phyloP scores from a whole-genome alignment of 2,113 vertebrate genomes.

The Willisornis vidua region DNA sequence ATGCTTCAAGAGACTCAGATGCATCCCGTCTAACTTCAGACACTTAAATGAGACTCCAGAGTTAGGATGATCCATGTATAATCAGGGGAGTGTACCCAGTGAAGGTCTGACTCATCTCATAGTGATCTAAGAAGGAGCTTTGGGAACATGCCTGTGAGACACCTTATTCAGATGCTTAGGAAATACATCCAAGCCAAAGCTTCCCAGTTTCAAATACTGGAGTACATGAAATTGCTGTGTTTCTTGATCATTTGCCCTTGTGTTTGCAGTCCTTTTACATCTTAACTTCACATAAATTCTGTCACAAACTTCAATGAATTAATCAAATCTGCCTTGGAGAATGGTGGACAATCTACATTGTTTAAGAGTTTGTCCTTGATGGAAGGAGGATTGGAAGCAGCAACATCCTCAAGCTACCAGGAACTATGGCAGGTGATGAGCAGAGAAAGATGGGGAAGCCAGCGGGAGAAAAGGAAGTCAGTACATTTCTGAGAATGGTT shows the following conservation, averaged over 20 bases:
- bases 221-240: neutral
- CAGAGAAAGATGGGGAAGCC: neutral
- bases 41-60: neutral
- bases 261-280: neutral
- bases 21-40: neutral
- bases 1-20: fast-evolving
- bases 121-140: neutral
- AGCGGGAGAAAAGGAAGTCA: neutral
- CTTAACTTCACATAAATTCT: neutral
- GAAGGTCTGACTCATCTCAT: neutral
- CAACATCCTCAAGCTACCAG: neutral
- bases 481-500: neutral
- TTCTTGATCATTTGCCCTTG: neutral
- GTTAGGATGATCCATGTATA: neutral
- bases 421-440: neutral
- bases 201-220: neutral
- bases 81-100: neutral
- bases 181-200: neutral
- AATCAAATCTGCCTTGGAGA: neutral
- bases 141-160: neutral
- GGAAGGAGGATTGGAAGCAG: neutral
- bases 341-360: neutral
- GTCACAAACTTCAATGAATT: neutral
- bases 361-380: neutral
- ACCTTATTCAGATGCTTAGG: neutral